Evolutionary conservation across 2,888 invertebrate genomes (phyloP).

Genomic region (Thalpophila matura): DNA sequence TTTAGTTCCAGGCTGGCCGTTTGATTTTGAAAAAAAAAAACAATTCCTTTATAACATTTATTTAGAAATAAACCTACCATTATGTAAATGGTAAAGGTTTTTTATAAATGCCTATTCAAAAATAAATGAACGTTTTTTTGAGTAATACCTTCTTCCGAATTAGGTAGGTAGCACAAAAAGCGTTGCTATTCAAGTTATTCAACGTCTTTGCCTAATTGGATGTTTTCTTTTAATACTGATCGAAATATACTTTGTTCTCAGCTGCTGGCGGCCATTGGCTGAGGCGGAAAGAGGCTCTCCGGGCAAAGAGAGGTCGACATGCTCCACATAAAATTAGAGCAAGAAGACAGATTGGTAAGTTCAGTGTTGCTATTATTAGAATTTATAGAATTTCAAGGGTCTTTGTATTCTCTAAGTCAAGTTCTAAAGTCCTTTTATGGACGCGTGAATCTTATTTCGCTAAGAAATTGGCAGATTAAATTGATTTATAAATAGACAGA

Average conservation of each 20-base stretch:
- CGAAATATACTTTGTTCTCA: constrained; percentile 53
- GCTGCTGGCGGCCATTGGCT: constrained; percentile 74
- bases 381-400: not conserved
- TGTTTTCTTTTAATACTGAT: constrained; percentile 16
- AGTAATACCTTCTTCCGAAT: not conserved
- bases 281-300: constrained; percentile 73
- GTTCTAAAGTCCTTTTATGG: too few species aligned
- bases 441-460: too few species aligned
- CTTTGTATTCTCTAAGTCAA: too few species aligned
- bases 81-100: constrained; percentile 23
- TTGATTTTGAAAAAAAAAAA: too few species aligned
- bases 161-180: constrained; percentile 4
- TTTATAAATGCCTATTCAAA: constrained; percentile 13
- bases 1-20: too few species aligned
- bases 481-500: too few species aligned
- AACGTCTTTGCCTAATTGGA: constrained; percentile 13
- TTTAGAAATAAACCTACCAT: too few species aligned
- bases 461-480: too few species aligned
- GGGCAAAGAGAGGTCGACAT: constrained; percentile 66
- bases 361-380: not conserved
- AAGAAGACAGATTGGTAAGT: constrained; percentile 76
- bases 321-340: constrained; percentile 60
- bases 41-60: too few species aligned
- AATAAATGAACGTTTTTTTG: too few species aligned
- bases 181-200: too few species aligned